Conservation (phyloP, 2,113 vertebrate genomes). For the Mormyrus lacerda region DNA sequence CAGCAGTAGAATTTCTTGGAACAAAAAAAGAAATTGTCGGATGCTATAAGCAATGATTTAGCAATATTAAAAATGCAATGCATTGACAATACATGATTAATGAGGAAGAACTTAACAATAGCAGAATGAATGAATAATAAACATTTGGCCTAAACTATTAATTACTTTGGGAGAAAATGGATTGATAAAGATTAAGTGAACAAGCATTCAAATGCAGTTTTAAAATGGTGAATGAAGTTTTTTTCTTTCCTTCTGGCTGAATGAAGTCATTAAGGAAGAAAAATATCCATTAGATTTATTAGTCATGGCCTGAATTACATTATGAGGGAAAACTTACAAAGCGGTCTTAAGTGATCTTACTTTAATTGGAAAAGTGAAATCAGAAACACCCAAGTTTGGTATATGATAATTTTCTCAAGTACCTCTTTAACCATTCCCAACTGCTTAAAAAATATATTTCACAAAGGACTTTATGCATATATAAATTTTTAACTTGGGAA, state of each 20-base stretch:
- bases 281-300: neutral
- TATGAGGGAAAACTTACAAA: neutral
- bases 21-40: neutral
- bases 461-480: neutral
- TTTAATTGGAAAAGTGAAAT: neutral
- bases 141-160: neutral
- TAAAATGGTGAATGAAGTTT: neutral
- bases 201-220: neutral
- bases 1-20: neutral
- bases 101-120: neutral
- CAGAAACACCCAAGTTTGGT: neutral
- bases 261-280: neutral
- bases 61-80: neutral
- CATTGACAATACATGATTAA: neutral
- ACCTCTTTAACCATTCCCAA: neutral
- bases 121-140: slow-evolving; percentile 2
- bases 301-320: neutral
- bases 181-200: neutral
- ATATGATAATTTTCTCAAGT: neutral
- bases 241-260: neutral
- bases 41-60: neutral
- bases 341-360: neutral
- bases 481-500: neutral
- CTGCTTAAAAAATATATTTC: neutral
- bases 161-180: neutral